A percentile compares a stretch with the other conserved stretches of the same genome.
Evolutionary conservation across 2,888 invertebrate genomes (phyloP).

Genomic region (Autographa pulchrina): DNA sequence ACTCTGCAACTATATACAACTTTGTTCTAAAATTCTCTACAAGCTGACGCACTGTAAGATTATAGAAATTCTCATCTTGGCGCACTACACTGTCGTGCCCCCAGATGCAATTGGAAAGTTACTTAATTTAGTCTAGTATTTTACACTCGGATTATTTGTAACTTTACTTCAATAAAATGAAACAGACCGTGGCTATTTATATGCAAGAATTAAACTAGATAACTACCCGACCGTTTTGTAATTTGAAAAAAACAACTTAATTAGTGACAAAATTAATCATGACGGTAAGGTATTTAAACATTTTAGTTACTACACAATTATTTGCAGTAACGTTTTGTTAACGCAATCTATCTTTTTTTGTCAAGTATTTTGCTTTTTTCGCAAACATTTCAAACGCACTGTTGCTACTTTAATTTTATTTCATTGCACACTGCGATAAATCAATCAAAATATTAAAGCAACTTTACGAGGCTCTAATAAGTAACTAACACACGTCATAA

Average conservation of each 20-base stretch:
- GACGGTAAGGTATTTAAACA: too few relatives aligned
- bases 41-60: background rate
- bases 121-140: conserved; percentile 4
- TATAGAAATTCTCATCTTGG: background rate
- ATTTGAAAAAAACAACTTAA: background rate
- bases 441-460: background rate
- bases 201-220: background rate
- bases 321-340: too few relatives aligned
- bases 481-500: background rate
- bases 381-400: background rate
- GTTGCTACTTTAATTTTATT: background rate
- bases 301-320: too few relatives aligned
- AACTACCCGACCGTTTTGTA: background rate
- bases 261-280: conserved; percentile 1
- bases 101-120: background rate
- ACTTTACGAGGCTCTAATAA: background rate
- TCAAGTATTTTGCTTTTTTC: background rate
- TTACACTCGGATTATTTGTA: conserved; percentile 2
- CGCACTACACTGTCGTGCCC: background rate
- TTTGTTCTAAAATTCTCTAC: background rate
- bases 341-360: too few relatives aligned
- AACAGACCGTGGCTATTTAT: background rate
- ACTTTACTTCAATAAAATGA: conserved; percentile 1
- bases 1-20: background rate
- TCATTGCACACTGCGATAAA: background rate